A percentile compares a stretch with the other conserved stretches of the same genome.
Evolutionary conservation across 1,140 invertebrate genomes (phyloP).

Genomic region (Drosophila erecta): DNA sequence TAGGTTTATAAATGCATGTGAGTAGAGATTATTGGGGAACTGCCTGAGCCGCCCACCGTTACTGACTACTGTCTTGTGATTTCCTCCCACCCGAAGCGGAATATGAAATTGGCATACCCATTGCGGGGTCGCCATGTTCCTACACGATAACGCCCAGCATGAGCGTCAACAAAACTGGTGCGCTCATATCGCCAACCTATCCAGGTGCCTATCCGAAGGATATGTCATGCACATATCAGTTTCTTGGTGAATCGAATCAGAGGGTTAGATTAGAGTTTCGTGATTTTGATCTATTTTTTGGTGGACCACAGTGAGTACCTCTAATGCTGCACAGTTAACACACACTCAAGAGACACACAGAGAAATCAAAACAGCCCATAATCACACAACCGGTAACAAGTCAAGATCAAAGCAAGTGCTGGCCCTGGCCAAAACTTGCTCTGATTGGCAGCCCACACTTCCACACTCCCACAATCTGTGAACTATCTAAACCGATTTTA

Average conservation of each 20-base stretch:
- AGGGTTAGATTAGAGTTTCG: conserved; percentile 97
- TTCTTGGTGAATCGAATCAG: conserved; percentile 95
- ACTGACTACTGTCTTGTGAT: not conserved
- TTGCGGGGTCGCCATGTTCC: conserved; percentile 91
- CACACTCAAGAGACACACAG: conserved; percentile 14
- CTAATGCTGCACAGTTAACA: conserved; percentile 71
- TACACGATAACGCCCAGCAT: conserved; percentile 93
- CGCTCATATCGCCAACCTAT: conserved; percentile 98
- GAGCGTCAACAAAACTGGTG: conserved; percentile 91
- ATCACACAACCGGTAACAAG: conserved; percentile 17
- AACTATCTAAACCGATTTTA: conserved; percentile 31
- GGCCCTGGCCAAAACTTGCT: conserved; percentile 36
- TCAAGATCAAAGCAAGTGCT: conserved; percentile 76
- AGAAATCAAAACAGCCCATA: not conserved
- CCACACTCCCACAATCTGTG: conserved; percentile 14
- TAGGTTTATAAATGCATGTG: conserved; percentile 97
- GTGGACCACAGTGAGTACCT: conserved; percentile 97
- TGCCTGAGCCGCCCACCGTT: not conserved
- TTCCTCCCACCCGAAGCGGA: conserved; percentile 86
- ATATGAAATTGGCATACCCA: conserved; percentile 95
- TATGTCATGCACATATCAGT: conserved; percentile 96
- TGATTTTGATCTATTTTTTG: conserved; percentile 99
- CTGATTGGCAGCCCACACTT: conserved; percentile 56
- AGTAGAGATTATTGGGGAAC: conserved; percentile 84
- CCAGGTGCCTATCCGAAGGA: conserved; percentile 99